Conservation (phyloP, 2,888 invertebrate genomes). For the Hirudinaria manillensis region DNA sequence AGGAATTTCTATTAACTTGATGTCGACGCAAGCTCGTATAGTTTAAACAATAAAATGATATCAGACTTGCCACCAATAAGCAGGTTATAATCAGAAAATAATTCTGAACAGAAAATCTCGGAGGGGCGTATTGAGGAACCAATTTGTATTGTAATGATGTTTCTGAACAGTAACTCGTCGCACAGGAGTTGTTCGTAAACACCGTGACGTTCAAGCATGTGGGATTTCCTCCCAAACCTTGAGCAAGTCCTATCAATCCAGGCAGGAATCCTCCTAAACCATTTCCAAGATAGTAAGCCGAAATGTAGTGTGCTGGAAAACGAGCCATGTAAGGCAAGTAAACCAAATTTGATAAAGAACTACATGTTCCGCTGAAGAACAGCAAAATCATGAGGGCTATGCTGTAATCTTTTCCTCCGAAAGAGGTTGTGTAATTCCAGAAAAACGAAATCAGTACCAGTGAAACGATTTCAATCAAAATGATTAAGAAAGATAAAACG, state of each 20-base stretch:
- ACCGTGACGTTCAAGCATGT: slow-evolving; percentile 48
- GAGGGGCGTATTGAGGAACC: slow-evolving; percentile 49
- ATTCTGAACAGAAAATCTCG: slow-evolving; percentile 62
- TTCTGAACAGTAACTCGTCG: slow-evolving; percentile 33
- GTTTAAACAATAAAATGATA: slow-evolving; percentile 64
- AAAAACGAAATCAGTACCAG: slow-evolving; percentile 56
- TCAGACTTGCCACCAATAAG: slow-evolving; percentile 63
- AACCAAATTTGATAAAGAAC: slow-evolving; percentile 77
- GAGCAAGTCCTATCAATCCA: slow-evolving; percentile 66
- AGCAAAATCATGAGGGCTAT: slow-evolving; percentile 61
- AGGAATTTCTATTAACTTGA: background rate
- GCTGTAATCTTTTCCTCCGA: slow-evolving; percentile 54
- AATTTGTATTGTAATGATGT: background rate
- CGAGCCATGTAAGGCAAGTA: slow-evolving; percentile 75
- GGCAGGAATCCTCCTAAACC: slow-evolving; percentile 66
- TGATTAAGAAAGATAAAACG: slow-evolving; percentile 44
- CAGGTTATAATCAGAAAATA: slow-evolving; percentile 66
- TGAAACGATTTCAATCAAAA: slow-evolving; percentile 53
- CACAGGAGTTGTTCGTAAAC: slow-evolving; percentile 28
- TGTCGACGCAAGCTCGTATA: slow-evolving; percentile 40
- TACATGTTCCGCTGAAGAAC: slow-evolving; percentile 67
- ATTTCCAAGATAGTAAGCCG: slow-evolving; percentile 72
- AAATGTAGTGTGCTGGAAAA: slow-evolving; percentile 67
- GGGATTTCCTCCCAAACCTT: slow-evolving; percentile 53
- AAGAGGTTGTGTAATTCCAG: slow-evolving; percentile 59